Evolutionary conservation across 2,113 vertebrate genomes (phyloP), one percentile per base, ranked within the genome.

Genomic region (Psammodynastes pulverulentus): DNA sequence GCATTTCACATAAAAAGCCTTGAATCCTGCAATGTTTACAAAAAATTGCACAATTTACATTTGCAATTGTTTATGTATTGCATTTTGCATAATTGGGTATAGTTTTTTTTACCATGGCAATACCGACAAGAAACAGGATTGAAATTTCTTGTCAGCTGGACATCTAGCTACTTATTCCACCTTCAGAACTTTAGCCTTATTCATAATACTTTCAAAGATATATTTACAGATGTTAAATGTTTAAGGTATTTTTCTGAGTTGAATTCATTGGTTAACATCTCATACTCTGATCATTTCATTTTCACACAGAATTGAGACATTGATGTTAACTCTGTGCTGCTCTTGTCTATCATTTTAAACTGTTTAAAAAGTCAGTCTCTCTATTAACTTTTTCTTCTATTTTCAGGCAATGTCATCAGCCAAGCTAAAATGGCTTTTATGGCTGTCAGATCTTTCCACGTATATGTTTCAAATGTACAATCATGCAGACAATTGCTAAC

Each of bases 401-500:
- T 6, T 24, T 9, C 34, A 87, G 89, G 58, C 89, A 0, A 51
- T 46, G 29, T 58, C 85, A 89, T 21, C 88, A 91, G 72, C 72
- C 45, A 86, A 21, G 79, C 84, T 10, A 19, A 2, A 5, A 98
- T 98, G 97, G 97, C 97, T 79, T 93, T 97, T 39, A 93, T 97
- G 24, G 95, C 94, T 67, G 79, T 46, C 4, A 89, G 94, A 87
- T 95, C 94, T 84, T 95, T 96, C 79, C 95, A 94, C 4, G 90
- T 94, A n/a, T 97, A 48, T 86, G 88, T 89, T 3, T 91, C 51
- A 4, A 91, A 92, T 9, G 3, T 90, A 19, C 45, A 90, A 52
- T 72, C 93, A 9, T 94, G 86, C 4, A 94, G 95, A 84, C 92
- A 90, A 9, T 3, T 96, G 89, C 56, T 94, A 29, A 29, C 93